Conservation (phyloP, 2,888 invertebrate species). For the Tortricodes alternella region DNA sequence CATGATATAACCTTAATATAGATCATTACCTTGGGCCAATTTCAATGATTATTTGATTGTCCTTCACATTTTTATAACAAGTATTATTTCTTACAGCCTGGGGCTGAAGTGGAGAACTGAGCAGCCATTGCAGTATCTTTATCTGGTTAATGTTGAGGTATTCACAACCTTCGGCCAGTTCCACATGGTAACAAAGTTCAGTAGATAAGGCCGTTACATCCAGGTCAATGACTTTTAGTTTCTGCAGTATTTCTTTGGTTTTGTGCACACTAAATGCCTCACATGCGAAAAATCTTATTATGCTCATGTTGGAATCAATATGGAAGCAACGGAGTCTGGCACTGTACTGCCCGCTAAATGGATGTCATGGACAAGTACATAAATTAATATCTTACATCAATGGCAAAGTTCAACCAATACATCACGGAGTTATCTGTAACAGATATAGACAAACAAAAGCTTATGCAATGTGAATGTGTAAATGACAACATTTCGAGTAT, state of each 20-base stretch:
- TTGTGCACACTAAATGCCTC: constrained; percentile 84
- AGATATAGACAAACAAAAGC: constrained; percentile 66
- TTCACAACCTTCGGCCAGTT: constrained; percentile 75
- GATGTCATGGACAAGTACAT: constrained; percentile 38
- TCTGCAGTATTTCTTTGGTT: constrained; percentile 80
- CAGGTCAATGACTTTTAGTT: constrained; percentile 73
- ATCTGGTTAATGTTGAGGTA: constrained; percentile 83
- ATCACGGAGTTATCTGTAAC: constrained; percentile 62
- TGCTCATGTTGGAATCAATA: constrained; percentile 67
- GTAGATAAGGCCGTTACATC: constrained; percentile 83
- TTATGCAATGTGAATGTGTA: constrained; percentile 63
- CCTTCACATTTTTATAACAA: constrained; percentile 64
- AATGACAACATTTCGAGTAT: constrained; percentile 13
- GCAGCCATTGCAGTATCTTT: constrained; percentile 88
- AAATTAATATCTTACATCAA: constrained; percentile 67
- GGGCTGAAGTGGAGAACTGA: constrained; percentile 87
- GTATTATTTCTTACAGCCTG: constrained; percentile 81
- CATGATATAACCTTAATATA: too few species aligned
- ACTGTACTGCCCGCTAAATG: constrained; percentile 29
- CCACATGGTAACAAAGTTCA: constrained; percentile 92
- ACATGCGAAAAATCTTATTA: constrained; percentile 83
- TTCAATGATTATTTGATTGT: constrained; percentile 86
- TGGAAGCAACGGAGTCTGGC: constrained; percentile 39
- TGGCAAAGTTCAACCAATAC: constrained; percentile 73
- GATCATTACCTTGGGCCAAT: constrained; percentile 90